These are phyloP conservation scores for Falco punctatus DNA, from an alignment of 2,113 vertebrate species.

Conservation along the genomic window DNA sequence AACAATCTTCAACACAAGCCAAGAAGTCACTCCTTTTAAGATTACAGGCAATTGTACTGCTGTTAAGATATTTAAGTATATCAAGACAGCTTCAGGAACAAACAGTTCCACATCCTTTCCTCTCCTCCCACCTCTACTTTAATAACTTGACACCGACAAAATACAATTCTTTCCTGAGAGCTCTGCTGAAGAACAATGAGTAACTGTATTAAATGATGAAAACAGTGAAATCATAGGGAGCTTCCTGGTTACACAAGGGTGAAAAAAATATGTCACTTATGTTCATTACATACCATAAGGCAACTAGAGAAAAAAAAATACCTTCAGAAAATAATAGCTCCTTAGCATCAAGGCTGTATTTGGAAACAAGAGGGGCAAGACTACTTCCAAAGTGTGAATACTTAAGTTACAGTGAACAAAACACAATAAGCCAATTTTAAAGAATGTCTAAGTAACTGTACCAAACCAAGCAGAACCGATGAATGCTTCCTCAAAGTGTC, in stretches of 20 bases:
- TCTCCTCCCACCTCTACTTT: background rate
- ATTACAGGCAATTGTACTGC: background rate
- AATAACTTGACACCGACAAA: conserved; percentile 1
- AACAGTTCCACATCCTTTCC: conserved; percentile 5
- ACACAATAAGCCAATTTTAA: background rate
- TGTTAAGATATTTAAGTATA: background rate
- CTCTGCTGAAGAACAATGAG: background rate
- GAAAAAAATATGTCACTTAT: background rate
- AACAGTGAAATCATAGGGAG: background rate
- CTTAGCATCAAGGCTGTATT: background rate
- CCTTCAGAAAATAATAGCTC: background rate
- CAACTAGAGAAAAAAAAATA: background rate
- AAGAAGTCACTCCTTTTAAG: background rate
- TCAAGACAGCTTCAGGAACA: background rate
- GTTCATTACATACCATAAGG: background rate
- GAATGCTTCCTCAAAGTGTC: background rate
- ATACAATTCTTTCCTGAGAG: background rate
- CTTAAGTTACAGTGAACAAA: background rate
- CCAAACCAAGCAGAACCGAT: background rate
- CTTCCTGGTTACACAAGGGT: background rate
- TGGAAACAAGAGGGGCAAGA: background rate
- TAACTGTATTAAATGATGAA: background rate
- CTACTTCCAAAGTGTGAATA: background rate
- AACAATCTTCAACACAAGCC: background rate
- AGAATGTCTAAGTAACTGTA: background rate